Base-by-base conservation (phyloP, 1,140 invertebrate genomes). In the Panagrolaimus sp. region DNA sequence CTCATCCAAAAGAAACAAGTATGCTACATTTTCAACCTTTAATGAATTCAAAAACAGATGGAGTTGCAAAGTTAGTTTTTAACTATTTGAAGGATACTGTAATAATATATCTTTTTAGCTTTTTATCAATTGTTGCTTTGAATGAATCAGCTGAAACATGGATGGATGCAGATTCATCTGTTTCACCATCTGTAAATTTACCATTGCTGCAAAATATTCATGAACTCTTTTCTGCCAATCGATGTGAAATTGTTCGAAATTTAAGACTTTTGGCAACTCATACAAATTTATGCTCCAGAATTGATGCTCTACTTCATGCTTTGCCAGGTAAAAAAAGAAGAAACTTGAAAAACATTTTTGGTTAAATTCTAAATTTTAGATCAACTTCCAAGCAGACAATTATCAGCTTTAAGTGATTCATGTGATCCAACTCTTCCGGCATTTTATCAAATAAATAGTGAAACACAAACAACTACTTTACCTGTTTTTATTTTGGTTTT, bases 1-100 rank as follows among this genome's bases (percentile, higher is more conserved):
- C 96, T 81, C 97, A 97, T 84, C 44, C 47, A 9, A 98, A 98
- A 84, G 95, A 98, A 82, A 92, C 95, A 79, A 94, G 97, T 80
- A 97, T 98, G 94, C 84, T 95, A 64, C 90, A 90, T 0, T 98
- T 97, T 83, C 97, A 98, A 83, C 91, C 96, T 84, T 96, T 97
- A 84, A 85, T 98, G 15, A 87, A 90, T 45, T 88, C 89, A 14
- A 91, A 96, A 85, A 96, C 96, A 84, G 93, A 96, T 84, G 88
- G 89, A 62, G 93, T 90, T 17, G 86, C 92, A 76, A 89, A 66
- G 71, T 72, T 21, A 45, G 77, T 67, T 32, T 65, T 65, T 38
- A 38, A 38, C 2, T 7, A 38, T 2, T 7, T 38, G 7, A 38
- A 38, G 7, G 7, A 4, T 38, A 38, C 7, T 38, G 2, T 38